A percentile compares a stretch with the other conserved stretches of the same genome.
These are phyloP conservation scores for Resseliella maxima DNA, from an alignment of 2,888 invertebrate species.

Conservation along the genomic window DNA sequence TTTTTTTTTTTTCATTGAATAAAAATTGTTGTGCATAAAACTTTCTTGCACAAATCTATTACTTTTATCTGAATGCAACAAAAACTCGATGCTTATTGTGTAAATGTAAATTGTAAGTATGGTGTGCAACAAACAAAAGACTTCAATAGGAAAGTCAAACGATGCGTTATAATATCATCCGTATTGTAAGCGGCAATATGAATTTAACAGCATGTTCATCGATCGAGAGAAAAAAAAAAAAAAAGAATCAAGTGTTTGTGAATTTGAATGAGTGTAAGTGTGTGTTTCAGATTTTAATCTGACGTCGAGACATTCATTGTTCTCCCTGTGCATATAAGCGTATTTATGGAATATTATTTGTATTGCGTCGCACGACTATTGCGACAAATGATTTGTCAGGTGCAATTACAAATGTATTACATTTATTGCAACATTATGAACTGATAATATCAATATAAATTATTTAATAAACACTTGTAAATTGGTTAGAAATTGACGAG, in stretches of 20 bases:
- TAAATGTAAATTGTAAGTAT: background rate
- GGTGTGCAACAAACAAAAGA: slow-evolving; percentile 31
- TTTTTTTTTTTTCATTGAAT: background rate
- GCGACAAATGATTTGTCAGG: slow-evolving; percentile 30
- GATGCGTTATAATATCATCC: slow-evolving; percentile 50
- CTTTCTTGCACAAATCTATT: background rate
- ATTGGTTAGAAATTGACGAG: background rate
- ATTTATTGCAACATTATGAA: background rate
- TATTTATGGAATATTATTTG: background rate
- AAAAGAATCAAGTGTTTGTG: too few relatives aligned
- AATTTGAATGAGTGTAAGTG: background rate
- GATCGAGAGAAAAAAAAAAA: background rate
- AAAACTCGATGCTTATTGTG: background rate
- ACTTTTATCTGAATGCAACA: background rate
- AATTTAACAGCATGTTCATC: slow-evolving; percentile 10
- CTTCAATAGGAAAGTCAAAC: slow-evolving; percentile 53
- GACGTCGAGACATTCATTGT: slow-evolving; percentile 49
- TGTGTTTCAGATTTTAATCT: background rate
- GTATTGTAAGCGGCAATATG: background rate
- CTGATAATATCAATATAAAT: slow-evolving; percentile 7
- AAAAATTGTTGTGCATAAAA: background rate
- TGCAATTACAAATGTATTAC: background rate
- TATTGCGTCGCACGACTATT: background rate
- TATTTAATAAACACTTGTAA: background rate
- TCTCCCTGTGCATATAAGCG: slow-evolving; percentile 4